These are phyloP conservation scores for Hemicrepidius hirtus DNA, from an alignment of 2,888 invertebrate genomes.

Conservation along the genomic window DNA sequence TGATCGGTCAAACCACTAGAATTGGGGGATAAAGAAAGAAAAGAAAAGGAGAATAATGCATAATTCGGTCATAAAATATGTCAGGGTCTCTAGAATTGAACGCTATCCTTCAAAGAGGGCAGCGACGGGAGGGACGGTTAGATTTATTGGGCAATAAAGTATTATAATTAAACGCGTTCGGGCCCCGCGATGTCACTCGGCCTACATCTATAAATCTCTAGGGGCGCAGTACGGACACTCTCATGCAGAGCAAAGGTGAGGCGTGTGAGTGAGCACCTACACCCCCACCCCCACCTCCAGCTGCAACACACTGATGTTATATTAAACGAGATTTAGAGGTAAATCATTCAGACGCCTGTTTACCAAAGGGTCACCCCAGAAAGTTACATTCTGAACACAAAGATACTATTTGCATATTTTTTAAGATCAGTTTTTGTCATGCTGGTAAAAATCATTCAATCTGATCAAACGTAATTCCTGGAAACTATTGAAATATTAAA, in stretches of 20 bases:
- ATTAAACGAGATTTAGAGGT: constrained; percentile 60
- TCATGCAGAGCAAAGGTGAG: constrained; percentile 77
- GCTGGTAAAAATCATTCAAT: background rate
- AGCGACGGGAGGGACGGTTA: constrained; percentile 73
- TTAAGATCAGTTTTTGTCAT: too few species aligned
- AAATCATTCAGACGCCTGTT: constrained; percentile 56
- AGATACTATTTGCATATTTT: constrained; percentile 32
- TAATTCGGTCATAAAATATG: constrained; percentile 83
- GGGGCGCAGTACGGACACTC: constrained; percentile 74
- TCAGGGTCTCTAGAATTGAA: constrained; percentile 80
- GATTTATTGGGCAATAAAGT: constrained; percentile 88
- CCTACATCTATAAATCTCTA: constrained; percentile 73
- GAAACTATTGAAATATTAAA: too few species aligned
- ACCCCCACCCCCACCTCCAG: constrained; percentile 51
- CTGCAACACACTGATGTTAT: constrained; percentile 60
- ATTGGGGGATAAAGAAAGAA: constrained; percentile 55
- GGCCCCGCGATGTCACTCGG: constrained; percentile 74
- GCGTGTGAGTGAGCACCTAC: constrained; percentile 61
- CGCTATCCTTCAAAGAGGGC: constrained; percentile 77
- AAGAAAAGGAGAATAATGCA: constrained; percentile 71
- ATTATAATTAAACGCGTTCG: constrained; percentile 84
- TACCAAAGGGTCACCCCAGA: constrained; percentile 44
- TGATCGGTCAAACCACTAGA: constrained; percentile 34
- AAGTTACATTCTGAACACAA: constrained; percentile 35
- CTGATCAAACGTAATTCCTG: background rate